Conservation (phyloP, 2,888 invertebrate genomes). For the Campoplex capitator region DNA sequence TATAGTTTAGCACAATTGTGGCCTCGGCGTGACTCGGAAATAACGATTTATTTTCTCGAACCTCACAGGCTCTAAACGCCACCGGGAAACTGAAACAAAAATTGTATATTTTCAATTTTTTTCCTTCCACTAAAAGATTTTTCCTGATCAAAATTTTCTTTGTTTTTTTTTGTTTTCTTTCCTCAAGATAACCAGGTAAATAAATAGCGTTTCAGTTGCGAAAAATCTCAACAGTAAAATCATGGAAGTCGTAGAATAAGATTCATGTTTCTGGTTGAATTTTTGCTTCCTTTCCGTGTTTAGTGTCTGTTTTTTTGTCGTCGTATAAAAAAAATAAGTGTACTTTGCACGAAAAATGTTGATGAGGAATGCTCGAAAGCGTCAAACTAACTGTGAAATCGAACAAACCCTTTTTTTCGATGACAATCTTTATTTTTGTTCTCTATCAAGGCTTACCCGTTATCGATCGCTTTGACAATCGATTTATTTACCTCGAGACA, state of each 20-base stretch:
- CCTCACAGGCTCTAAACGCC: background rate
- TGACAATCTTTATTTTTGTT: background rate
- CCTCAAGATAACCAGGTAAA: background rate
- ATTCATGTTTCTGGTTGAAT: background rate
- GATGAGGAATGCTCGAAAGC: background rate
- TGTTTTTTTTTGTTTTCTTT: background rate
- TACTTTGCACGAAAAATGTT: background rate
- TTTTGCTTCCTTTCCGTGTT: background rate
- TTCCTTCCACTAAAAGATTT: background rate
- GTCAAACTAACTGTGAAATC: background rate
- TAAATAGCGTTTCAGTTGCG: background rate
- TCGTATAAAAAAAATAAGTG: background rate
- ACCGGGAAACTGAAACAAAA: background rate
- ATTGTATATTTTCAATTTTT: background rate
- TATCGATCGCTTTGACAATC: background rate
- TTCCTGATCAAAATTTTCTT: background rate
- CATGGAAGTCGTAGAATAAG: background rate
- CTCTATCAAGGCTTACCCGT: background rate
- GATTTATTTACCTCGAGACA: background rate
- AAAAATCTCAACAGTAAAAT: background rate
- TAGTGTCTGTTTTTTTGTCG: background rate
- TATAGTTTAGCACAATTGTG: background rate
- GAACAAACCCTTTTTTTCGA: background rate
- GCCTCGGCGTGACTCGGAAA: background rate
- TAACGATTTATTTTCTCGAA: conserved; percentile 1